Percentiles rank a stretch among this genome's conserved stretches.
phyloP scores from a whole-genome alignment of 2,797 vertebrate species.

The Liasis olivaceus region DNA sequence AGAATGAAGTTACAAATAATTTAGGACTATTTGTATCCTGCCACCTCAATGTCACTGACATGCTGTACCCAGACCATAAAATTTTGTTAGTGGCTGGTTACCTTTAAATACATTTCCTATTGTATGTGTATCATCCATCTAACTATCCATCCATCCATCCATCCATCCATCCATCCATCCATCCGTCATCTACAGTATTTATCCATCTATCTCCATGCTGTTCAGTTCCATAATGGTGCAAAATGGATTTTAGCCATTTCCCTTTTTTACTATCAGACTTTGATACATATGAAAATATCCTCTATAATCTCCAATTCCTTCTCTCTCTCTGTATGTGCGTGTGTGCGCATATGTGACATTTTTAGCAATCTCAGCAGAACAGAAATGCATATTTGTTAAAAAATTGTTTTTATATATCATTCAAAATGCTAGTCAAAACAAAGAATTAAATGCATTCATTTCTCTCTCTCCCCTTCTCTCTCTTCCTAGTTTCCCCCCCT shows the following conservation, averaged over 20 bases:
- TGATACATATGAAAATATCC: constrained; percentile 71
- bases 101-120: constrained; percentile 67
- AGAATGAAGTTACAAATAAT: too few relatives aligned
- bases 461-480: background rate
- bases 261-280: constrained; percentile 73
- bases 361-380: constrained; percentile 64
- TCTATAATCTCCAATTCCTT: background rate
- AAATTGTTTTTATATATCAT: constrained; percentile 74
- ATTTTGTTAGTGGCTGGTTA: constrained; percentile 73
- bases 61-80: constrained; percentile 82
- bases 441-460: constrained; percentile 34
- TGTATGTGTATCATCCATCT: constrained; percentile 68
- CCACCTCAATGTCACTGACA: constrained; percentile 80
- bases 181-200: background rate
- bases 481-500: constrained; percentile 12
- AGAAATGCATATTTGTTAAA: constrained; percentile 73
- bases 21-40: too few relatives aligned
- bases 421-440: constrained; percentile 62
- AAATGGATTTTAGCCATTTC: constrained; percentile 74
- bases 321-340: background rate
- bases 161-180: constrained; percentile 50
- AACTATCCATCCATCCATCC: constrained; percentile 23
- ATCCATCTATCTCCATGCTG: background rate
- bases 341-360: constrained; percentile 62
- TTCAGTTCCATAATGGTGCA: constrained; percentile 75